Conservation (phyloP, 2,797 vertebrate species). For the Rhynchonycteris naso region DNA sequence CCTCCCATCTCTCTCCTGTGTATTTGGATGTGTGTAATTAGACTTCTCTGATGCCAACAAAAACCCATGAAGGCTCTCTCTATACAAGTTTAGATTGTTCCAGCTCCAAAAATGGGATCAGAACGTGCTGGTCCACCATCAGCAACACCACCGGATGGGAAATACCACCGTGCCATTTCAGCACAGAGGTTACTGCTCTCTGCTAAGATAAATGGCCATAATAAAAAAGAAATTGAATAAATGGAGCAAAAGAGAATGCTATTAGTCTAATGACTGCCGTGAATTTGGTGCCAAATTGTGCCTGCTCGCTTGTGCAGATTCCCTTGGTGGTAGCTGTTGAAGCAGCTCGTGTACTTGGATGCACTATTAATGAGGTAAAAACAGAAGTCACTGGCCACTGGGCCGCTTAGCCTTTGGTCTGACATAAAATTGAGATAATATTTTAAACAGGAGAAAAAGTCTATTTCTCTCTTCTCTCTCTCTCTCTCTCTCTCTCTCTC, state of each 20-base stretch:
- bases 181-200: constrained; percentile 51
- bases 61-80: constrained; percentile 79
- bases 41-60: constrained; percentile 75
- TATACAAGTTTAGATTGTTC: constrained; percentile 81
- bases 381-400: neutral
- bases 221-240: constrained; percentile 51
- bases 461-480: neutral
- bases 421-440: constrained; percentile 19
- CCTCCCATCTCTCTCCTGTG: constrained; percentile 78
- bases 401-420: neutral
- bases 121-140: constrained; percentile 72
- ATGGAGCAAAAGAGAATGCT: constrained; percentile 22
- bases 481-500: neutral
- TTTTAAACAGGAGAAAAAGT: neutral
- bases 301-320: neutral
- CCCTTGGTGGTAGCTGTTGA: neutral
- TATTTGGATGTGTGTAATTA: constrained; percentile 81
- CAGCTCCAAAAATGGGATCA: constrained; percentile 73
- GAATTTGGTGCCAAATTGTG: neutral
- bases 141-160: constrained; percentile 54
- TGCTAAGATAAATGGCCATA: constrained; percentile 66
- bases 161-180: constrained; percentile 43
- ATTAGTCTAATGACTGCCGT: constrained; percentile 5
- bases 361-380: neutral
- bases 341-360: neutral